These are phyloP conservation scores for Lacerta agilis DNA, from an alignment of 2,797 vertebrate genomes.

Conservation along the genomic window DNA sequence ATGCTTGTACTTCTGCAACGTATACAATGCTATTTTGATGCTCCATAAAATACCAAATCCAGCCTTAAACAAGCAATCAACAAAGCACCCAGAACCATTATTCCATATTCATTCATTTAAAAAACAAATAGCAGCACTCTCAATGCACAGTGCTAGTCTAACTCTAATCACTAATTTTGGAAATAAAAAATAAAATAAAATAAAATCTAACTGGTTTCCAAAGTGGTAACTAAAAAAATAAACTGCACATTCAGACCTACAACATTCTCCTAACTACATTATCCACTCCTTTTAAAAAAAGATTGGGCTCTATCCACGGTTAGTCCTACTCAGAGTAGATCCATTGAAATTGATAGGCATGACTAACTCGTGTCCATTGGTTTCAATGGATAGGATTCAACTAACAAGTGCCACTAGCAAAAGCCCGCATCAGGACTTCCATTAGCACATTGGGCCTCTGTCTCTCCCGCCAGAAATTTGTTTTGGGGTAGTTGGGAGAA, in stretches of 20 bases:
- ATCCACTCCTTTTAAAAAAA: neutral
- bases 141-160: neutral
- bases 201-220: neutral
- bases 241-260: neutral
- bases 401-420: too few relatives aligned
- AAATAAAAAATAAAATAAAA: neutral
- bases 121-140: neutral
- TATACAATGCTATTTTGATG: neutral
- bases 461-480: too few relatives aligned
- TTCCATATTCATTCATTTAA: neutral
- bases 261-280: neutral
- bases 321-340: too few relatives aligned
- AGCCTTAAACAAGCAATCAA: neutral
- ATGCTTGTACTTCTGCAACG: neutral
- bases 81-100: neutral
- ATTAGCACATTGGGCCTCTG: too few relatives aligned
- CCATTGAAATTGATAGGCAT: too few relatives aligned
- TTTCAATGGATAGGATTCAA: too few relatives aligned
- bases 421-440: too few relatives aligned
- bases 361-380: too few relatives aligned
- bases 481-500: too few relatives aligned
- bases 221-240: neutral
- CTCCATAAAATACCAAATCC: neutral
- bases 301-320: too few relatives aligned
- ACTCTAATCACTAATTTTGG: neutral